Base-by-base conservation (phyloP, 2,888 invertebrate species). In the Diploptera punctata region DNA sequence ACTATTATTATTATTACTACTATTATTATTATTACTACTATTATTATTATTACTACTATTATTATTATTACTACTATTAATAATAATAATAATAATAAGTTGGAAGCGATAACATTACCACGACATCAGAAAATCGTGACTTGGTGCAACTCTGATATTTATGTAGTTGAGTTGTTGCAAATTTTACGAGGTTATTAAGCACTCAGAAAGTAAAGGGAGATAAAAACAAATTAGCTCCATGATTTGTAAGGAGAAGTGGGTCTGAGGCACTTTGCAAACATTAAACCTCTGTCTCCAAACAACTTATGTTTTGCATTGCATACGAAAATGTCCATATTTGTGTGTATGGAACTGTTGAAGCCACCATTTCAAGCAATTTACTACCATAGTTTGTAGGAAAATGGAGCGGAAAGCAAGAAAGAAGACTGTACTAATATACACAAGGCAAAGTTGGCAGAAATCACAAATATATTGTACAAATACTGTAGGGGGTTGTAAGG, bases 351-450 rank as follows among this genome's bases (percentile, higher is more conserved):
- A 57, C 57, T 57, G 29, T n/a, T 24, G 57, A 57, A 57, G 16
- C 57, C 57, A 19, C n/a, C 57, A 57, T 57, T n/a, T 29, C 57
- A 16, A 26, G n/a, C 57, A 13, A 57, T 57, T 57, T 57, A 57
- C 57, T 57, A n/a, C 29, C n/a, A 57, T 24, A 21, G 24, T 21
- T n/a, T 9, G 9, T 1, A 52, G 24, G 26, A 13, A 47, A 52
- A 52, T 10, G 24, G 52, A 21, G 24, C 3, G 24, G 24, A 52
- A 24, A 21, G 26, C 3, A 24, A 52, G 52, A 52, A 7, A 52
- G 19, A 52, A 19, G 9, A 18, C 13, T 52, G 52, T 19, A 10
- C 7, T 52, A 21, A 52, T 52, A 4, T 0, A 7, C 24, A 21
- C 4, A 19, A 52, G 19, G 19, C 19, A 13, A 13, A 19, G 24